Evolutionary conservation across 2,113 vertebrate genomes (phyloP).

Genomic region (Brachyhypopomus occidentalis): DNA sequence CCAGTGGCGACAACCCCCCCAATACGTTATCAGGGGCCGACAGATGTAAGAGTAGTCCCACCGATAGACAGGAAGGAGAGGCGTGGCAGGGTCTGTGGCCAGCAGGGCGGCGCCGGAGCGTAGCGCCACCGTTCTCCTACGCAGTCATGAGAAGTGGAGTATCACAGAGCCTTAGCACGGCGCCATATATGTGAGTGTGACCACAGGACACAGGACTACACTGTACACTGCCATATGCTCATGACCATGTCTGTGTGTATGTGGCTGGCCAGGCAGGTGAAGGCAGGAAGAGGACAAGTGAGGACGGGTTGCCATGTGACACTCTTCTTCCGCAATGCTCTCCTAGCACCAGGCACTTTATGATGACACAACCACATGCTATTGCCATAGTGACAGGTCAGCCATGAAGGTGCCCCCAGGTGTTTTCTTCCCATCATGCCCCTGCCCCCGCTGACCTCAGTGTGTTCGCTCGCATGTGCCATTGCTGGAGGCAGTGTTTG

Average conservation of each 20-base stretch:
- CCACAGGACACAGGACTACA: not conserved
- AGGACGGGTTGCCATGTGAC: not conserved
- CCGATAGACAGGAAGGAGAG: not conserved
- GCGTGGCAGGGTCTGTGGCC: not conserved
- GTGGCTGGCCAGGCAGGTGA: slow-evolving; percentile 11
- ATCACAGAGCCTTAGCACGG: not conserved
- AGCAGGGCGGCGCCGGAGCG: not conserved
- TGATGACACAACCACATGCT: slow-evolving; percentile 1
- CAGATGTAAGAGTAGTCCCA: not conserved
- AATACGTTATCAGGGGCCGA: too few species aligned
- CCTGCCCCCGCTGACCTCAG: not conserved
- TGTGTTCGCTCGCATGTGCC: slow-evolving; percentile 1
- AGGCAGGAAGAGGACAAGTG: not conserved
- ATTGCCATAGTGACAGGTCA: slow-evolving; percentile 42
- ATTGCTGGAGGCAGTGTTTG: not conserved
- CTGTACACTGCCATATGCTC: not conserved
- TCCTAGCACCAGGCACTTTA: not conserved
- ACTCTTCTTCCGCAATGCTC: not conserved
- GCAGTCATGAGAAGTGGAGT: not conserved
- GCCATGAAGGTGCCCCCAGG: slow-evolving; percentile 36
- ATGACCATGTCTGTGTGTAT: not conserved
- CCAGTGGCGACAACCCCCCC: not conserved
- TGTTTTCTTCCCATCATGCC: slow-evolving; percentile 16
- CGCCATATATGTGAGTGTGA: not conserved
- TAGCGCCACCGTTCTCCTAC: not conserved